phyloP scores from a whole-genome alignment of 1,140 invertebrate species.

The Drosophila lacertosa region DNA sequence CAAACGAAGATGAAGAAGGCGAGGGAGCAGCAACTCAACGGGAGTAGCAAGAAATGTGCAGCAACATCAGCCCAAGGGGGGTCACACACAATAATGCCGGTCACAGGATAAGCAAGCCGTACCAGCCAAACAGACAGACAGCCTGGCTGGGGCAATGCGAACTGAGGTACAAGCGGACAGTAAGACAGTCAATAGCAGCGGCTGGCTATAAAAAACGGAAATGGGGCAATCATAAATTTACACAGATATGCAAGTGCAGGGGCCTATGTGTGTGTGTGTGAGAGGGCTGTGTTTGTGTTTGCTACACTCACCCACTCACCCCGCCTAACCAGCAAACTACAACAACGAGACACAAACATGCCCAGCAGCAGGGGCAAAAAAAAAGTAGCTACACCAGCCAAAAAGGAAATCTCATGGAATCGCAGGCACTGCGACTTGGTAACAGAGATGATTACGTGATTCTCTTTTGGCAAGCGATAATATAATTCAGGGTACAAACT shows the following conservation, averaged over 20 bases:
- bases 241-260: conserved; percentile 80
- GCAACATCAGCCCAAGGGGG: conserved; percentile 51
- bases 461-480: background rate
- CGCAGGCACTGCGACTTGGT: conserved; percentile 19
- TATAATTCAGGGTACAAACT: no score
- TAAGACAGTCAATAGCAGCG: conserved; percentile 73
- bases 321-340: conserved; percentile 33
- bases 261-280: conserved; percentile 35
- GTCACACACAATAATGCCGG: conserved; percentile 77
- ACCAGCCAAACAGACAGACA: conserved; percentile 35
- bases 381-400: conserved; percentile 25
- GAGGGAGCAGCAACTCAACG: conserved; percentile 13
- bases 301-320: conserved; percentile 10
- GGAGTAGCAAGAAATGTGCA: conserved; percentile 64
- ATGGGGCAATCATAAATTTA: conserved; percentile 83
- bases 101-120: conserved; percentile 75
- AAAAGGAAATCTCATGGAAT: conserved; percentile 54
- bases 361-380: conserved; percentile 3
- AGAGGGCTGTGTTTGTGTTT: conserved; percentile 37
- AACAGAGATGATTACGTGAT: conserved; percentile 43
- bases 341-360: conserved; percentile 52
- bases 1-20: conserved; percentile 36
- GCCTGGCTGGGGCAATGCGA: background rate
- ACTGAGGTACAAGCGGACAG: conserved; percentile 16
- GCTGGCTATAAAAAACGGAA: conserved; percentile 79